Evolutionary conservation across 2,797 vertebrate genomes (phyloP), one percentile per base, ranked within the genome.

Genomic region (Sparidentex hasta): DNA sequence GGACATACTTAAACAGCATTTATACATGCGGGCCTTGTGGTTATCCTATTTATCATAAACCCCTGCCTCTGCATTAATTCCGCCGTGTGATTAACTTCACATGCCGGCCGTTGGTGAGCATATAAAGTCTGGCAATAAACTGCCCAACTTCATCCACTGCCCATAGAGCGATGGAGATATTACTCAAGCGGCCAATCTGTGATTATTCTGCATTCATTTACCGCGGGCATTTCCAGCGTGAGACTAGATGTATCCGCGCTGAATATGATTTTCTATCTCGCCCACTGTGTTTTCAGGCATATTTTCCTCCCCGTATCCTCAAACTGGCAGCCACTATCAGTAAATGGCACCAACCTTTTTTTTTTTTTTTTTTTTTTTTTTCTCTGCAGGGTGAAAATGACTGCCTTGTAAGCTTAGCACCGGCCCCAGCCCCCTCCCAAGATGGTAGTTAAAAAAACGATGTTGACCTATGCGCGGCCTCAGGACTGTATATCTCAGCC

Each of bases 401-500:
- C 82, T 78, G 70, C 85, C 63, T 69, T 81, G 77, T 85, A 81
- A 81, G 79, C 76, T 74, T 70, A 65, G 72, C 71, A 41, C 80
- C 7, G 6, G 78, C 70, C 71, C 72, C 75, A 58, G 73, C 70
- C 71, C 73, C 81, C 69, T 88, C 86, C 83, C 87, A 67, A 84
- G 88, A 88, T 66, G 80, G 66, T 83, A 86, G 82, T 92, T 85
- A 80, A 86, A 91, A 90, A 87, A 88, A 82, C 41, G 1, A 70
- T 83, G 85, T 92, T 92, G 88, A 93, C 90, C 88, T 89, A 90
- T 88, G 81, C 48, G 14, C 1, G 83, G 74, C 72, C 74, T 83
- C 82, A 66, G 66, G 75, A 90, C 84, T 86, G 86, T 89, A 86
- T 89, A 89, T 91, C 83, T 93, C 88, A 80, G 78, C 78, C 71